Evolutionary conservation across 2,888 invertebrate species (phyloP), one percentile per base, ranked within the genome.

Genomic region (Phyllotreta cruciferae): DNA sequence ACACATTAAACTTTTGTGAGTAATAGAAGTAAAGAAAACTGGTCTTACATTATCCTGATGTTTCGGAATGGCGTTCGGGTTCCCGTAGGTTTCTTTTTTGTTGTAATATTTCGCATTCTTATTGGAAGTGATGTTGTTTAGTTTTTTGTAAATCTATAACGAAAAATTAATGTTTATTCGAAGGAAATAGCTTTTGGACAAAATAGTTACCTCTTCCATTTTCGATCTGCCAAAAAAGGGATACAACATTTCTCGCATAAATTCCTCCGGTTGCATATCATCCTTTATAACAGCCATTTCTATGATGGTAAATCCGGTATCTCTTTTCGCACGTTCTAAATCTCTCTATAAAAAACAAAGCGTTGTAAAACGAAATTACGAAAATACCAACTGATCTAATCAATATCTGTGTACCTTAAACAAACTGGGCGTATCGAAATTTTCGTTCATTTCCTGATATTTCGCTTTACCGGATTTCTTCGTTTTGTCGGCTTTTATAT

Each of bases 361-460:
- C 6, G 8, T 7, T 41, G 41, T 10, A 41, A 3, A 41, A 41
- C 4, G 1, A 41, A 38, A 38, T 38, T 39, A n/a, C 9, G 4
- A 3, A 1, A n/a, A n/a, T 9, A 3, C 10, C 9, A 44, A 7
- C 11, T 44, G 44, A n/a, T n/a, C n/a, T 44, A 44, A 10, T 44
- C 10, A 7, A 13, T 44, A 41, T 11, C 50, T 50, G n/a, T n/a
- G n/a, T 50, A 52, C 52, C 13, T 52, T 52, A 52, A 37, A 52
- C 14, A 52, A 35, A 8, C 13, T 37, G 8, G 52, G 52, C 9
- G 10, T 37, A 11, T 49, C 42, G 45, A 35, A 53, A 14, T 36
- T 42, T 39, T 66, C 66, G 9, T 63, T 60, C 36, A 63, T 34
- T 55, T 66, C 63, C 38, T 47, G 57, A 6, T 47, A 37, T 6